phyloP scores from a whole-genome alignment of 2,113 vertebrate species.

The Rhabdornis inornatus region DNA sequence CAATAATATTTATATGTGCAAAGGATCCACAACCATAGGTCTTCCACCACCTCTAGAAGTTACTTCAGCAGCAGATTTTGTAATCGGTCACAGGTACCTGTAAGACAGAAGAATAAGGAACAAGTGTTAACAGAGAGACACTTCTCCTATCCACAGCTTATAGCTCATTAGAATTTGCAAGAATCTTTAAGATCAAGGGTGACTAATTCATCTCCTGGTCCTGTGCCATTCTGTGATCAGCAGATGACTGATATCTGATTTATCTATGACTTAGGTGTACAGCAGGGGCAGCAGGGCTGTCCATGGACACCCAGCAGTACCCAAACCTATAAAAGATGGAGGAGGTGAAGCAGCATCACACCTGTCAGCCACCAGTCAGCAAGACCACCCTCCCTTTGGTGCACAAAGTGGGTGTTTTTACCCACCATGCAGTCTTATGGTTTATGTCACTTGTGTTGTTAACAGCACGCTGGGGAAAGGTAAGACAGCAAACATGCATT shows the following conservation, averaged over 20 bases:
- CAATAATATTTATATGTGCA: background rate
- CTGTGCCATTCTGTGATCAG: background rate
- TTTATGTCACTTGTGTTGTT: background rate
- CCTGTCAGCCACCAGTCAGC: background rate
- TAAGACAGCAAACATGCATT: background rate
- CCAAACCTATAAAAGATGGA: background rate
- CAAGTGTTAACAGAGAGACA: background rate
- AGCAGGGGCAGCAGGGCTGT: background rate
- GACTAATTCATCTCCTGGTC: background rate
- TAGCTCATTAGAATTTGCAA: background rate
- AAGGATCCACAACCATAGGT: background rate
- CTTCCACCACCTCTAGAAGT: background rate
- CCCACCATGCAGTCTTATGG: rapidly evolving
- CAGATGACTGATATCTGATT: background rate
- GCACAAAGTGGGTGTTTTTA: background rate
- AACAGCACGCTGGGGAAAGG: background rate
- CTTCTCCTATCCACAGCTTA: background rate
- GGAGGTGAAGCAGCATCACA: background rate
- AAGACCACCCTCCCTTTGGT: background rate
- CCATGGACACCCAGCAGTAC: background rate
- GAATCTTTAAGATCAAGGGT: background rate
- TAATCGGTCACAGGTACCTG: background rate
- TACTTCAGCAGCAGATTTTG: background rate
- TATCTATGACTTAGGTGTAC: background rate
- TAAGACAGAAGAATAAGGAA: conserved; percentile 22